phyloP scores from a whole-genome alignment of 2,888 invertebrate genomes.

The Crossocerus cetratus region DNA sequence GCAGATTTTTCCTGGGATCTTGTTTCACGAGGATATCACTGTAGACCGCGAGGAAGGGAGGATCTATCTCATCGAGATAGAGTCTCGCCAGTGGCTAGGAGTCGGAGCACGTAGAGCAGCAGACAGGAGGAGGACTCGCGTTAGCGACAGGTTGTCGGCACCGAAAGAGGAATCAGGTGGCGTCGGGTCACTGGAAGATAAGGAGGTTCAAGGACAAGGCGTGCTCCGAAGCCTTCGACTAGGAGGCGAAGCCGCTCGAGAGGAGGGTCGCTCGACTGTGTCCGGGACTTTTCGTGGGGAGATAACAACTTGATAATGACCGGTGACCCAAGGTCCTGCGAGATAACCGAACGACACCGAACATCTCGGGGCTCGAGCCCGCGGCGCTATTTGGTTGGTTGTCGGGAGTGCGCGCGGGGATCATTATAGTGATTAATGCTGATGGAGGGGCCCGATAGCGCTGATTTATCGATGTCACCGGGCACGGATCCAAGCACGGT shows the following conservation, averaged over 20 bases:
- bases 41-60: background rate
- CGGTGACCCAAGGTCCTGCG: slow-evolving; percentile 59
- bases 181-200: slow-evolving; percentile 37
- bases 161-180: slow-evolving; percentile 45
- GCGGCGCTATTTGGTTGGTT: slow-evolving; percentile 70
- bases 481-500: slow-evolving; percentile 66
- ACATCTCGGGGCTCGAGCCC: slow-evolving; percentile 53
- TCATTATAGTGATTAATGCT: slow-evolving; percentile 77
- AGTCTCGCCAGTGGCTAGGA: background rate
- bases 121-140: slow-evolving; percentile 15
- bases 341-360: slow-evolving; percentile 64
- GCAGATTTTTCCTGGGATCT: background rate
- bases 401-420: slow-evolving; percentile 66
- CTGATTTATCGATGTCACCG: slow-evolving; percentile 76
- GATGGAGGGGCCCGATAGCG: slow-evolving; percentile 72
- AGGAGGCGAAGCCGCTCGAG: slow-evolving; percentile 16
- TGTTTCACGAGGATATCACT: background rate
- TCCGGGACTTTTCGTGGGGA: slow-evolving; percentile 63
- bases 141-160: slow-evolving; percentile 37
- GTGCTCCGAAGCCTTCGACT: slow-evolving; percentile 22
- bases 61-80: background rate
- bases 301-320: slow-evolving; percentile 71
- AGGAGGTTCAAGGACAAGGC: slow-evolving; percentile 49
- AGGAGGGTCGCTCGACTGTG: slow-evolving; percentile 36
- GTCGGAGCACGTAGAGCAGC: slow-evolving; percentile 3